These are phyloP conservation scores for Aphaenogaster floridana DNA, from an alignment of 1,140 invertebrate species.

Conservation along the genomic window DNA sequence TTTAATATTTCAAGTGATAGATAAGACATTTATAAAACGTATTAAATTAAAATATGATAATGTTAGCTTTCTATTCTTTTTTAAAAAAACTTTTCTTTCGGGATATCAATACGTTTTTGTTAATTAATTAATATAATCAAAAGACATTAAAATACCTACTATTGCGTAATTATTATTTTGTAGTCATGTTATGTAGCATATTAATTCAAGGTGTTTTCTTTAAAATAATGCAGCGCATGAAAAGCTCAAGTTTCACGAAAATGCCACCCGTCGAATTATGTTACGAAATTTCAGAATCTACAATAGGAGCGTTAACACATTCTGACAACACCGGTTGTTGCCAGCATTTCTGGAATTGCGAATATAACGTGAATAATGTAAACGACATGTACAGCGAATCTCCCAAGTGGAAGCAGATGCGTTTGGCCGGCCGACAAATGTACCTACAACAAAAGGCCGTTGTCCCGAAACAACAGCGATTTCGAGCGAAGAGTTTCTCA, in stretches of 20 bases:
- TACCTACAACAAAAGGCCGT: slow-evolving; percentile 49
- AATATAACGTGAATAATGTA: slow-evolving; percentile 53
- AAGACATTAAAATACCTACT: not conserved
- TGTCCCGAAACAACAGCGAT: slow-evolving; percentile 42
- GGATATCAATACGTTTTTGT: not conserved
- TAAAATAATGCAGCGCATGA: not conserved
- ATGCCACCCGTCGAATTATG: not conserved
- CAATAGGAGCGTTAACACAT: slow-evolving; percentile 10
- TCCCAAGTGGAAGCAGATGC: slow-evolving; percentile 54
- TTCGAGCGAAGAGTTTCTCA: slow-evolving; percentile 14
- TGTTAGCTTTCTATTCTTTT: not conserved
- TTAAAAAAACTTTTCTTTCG: not conserved
- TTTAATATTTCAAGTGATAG: not conserved
- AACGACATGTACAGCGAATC: slow-evolving; percentile 21
- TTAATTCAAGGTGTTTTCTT: not conserved
- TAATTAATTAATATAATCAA: not conserved
- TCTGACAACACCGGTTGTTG: slow-evolving; percentile 39
- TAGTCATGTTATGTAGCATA: not conserved
- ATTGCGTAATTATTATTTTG: not conserved
- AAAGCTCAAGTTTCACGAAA: slow-evolving; percentile 8
- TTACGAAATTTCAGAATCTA: slow-evolving; percentile 28
- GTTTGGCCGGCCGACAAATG: slow-evolving; percentile 49
- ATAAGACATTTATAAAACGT: not conserved
- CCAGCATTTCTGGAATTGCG: slow-evolving; percentile 29
- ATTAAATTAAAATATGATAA: slow-evolving; percentile 1